A percentile compares a stretch with the other conserved stretches of the same genome.
phyloP scores from a whole-genome alignment of 2,113 vertebrate species.

The Centropristis striata region DNA sequence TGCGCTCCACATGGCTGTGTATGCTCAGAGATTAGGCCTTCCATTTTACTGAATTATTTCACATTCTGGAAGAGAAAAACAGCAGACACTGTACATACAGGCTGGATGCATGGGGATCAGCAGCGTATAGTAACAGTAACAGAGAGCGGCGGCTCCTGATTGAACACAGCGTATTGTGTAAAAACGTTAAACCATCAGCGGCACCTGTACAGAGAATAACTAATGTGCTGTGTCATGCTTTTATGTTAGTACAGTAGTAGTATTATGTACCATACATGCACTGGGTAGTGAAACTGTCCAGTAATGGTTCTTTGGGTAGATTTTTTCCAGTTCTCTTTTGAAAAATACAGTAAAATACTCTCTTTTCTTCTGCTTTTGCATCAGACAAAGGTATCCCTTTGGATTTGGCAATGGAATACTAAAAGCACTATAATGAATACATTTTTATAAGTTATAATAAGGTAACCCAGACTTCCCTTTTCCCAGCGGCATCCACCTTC shows the following conservation, averaged over 20 bases:
- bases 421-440: not conserved
- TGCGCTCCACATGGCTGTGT: not conserved
- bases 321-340: not conserved
- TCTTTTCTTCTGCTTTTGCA: not conserved
- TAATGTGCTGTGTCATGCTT: not conserved
- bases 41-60: conserved; percentile 17
- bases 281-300: not conserved
- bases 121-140: not conserved
- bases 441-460: not conserved
- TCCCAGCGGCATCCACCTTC: not conserved
- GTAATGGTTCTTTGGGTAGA: not conserved
- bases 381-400: not conserved
- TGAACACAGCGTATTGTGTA: not conserved
- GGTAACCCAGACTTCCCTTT: not conserved
- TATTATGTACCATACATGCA: not conserved
- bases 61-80: not conserved
- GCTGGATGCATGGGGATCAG: conserved; percentile 18
- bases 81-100: not conserved
- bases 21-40: conserved; percentile 23
- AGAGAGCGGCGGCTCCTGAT: not conserved
- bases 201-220: not conserved
- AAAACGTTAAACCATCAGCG: not conserved
- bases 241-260: not conserved
- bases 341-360: not conserved
- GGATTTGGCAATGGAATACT: not conserved